A percentile compares a stretch with the other conserved stretches of the same genome.
phyloP scores from a whole-genome alignment of 2,888 invertebrate genomes.

The Drosophila mayaguana region DNA sequence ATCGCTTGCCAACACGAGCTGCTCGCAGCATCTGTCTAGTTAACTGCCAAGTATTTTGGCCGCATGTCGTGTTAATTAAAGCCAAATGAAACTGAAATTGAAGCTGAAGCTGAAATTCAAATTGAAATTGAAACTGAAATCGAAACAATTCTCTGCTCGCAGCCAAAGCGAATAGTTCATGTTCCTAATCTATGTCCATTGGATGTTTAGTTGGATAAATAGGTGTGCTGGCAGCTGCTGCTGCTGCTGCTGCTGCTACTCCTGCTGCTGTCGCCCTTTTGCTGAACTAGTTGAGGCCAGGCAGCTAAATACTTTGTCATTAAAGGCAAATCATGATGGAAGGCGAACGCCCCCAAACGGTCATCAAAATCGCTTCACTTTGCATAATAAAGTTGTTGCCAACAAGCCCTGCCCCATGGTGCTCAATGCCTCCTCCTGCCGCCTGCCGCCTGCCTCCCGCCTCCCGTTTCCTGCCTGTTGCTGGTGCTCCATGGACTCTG shows the following conservation, averaged over 20 bases:
- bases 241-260: background rate
- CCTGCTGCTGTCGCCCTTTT: constrained; percentile 25
- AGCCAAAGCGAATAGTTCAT: background rate
- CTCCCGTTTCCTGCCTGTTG: too few relatives aligned
- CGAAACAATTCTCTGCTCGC: background rate
- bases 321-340: constrained; percentile 70
- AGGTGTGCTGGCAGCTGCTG: constrained; percentile 35
- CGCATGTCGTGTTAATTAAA: constrained; percentile 30
- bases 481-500: constrained; percentile 11
- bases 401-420: background rate
- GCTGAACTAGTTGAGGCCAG: constrained; percentile 13
- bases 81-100: constrained; percentile 9
- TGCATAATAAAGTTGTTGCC: constrained; percentile 61
- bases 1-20: constrained; percentile 4
- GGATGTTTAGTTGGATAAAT: constrained; percentile 19
- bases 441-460: too few relatives aligned
- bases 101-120: constrained; percentile 1
- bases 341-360: constrained; percentile 40
- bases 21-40: constrained; percentile 5
- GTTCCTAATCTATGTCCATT: background rate
- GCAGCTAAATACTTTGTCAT: constrained; percentile 65
- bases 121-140: background rate
- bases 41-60: constrained; percentile 3
- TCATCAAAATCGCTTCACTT: constrained; percentile 46
- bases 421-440: background rate